Evolutionary conservation across 2,113 vertebrate species (phyloP), one percentile per base, ranked within the genome.

Genomic region (Ophthalmolycus amberensis): DNA sequence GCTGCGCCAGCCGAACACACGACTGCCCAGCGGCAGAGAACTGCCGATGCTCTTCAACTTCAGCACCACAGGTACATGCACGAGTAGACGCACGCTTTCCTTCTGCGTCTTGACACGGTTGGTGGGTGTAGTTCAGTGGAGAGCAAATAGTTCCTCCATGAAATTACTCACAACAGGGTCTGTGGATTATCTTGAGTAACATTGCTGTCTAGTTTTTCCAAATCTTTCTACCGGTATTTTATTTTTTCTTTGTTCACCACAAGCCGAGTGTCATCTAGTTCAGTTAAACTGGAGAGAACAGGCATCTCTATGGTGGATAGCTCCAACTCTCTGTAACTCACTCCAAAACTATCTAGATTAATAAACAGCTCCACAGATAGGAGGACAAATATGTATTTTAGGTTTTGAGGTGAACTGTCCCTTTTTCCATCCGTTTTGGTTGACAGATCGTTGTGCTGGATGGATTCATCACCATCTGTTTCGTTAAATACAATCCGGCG

Each of bases 41-140:
- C 96, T 97, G 93, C 98, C 98, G 65, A 95, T 96, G 90, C 97
- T 99, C 91, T 99, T 99, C 93, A 99, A 98, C 91, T 99, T 99
- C 93, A 99, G 97, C 94, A 96, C 96, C 93, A 96, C 98, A 96
- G 98, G 89, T 89, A 68, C 44, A 3, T 2, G 5, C 48, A 50
- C 50, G 20, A 4, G 50, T 22, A 58, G 54, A 12, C 1, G 4
- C 3, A 58, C 54, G 10, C n/a, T 25, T 12, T 59, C 58, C 25
- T 29, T 29, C 27, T 27, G 27, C 56, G 14, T 14, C 25, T 12
- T 16, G 14, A 7, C 32, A 32, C 25, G 6, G 11, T 29, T 15
- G 14, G 12, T 3, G 6, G 58, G 58, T 59, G 58, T 29, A 58
- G 54, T 58, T 58, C 1, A 11, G n/a, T 58, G 10, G 54, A 12